phyloP scores from a whole-genome alignment of 2,113 vertebrate species.

The Phyllostomus hastatus region DNA sequence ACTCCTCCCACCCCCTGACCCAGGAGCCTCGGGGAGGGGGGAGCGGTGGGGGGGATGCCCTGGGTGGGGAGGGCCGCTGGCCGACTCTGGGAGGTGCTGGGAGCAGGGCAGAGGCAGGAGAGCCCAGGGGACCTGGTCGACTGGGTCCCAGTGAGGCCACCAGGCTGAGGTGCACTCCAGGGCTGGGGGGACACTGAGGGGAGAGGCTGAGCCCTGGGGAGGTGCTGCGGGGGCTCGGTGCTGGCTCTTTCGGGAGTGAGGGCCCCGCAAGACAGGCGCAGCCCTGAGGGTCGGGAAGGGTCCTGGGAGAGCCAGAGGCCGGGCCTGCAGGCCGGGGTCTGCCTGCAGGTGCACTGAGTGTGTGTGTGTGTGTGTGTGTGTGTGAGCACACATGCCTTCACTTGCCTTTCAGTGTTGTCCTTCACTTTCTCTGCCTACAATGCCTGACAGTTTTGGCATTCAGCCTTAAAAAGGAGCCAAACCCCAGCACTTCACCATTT shows the following conservation, averaged over 20 bases:
- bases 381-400: fast-evolving
- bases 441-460: background rate
- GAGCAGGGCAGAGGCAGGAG: background rate
- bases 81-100: background rate
- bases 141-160: background rate
- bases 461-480: background rate
- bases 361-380: fast-evolving
- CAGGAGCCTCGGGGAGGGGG: too few relatives aligned
- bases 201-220: background rate
- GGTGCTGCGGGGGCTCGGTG: background rate
- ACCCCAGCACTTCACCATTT: background rate
- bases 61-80: too few relatives aligned
- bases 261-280: background rate
- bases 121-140: background rate
- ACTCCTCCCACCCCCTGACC: background rate
- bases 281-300: background rate
- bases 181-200: too few relatives aligned
- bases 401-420: background rate
- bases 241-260: background rate
- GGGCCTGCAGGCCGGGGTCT: background rate
- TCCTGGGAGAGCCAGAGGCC: background rate
- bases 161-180: too few relatives aligned
- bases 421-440: background rate
- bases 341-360: background rate
- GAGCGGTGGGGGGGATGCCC: too few relatives aligned